A percentile compares a stretch with the other conserved stretches of the same genome.
Evolutionary conservation across 2,888 invertebrate species (phyloP).

Genomic region (Pristionchus japonicus): DNA sequence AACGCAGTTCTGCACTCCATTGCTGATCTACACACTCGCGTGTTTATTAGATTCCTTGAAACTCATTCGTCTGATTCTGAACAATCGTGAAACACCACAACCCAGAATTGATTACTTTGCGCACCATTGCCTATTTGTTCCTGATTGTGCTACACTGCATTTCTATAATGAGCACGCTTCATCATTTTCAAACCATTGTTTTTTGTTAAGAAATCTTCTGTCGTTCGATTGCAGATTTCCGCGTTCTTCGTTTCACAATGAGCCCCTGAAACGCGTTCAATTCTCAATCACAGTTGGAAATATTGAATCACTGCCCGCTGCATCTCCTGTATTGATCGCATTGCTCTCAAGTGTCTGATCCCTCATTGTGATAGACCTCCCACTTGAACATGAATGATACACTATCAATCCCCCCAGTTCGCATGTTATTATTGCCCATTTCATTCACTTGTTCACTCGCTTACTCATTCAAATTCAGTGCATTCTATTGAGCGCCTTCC

Average conservation of each 20-base stretch:
- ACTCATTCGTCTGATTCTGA: neutral
- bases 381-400: neutral
- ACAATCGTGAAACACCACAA: too few relatives aligned
- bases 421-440: constrained; percentile 20
- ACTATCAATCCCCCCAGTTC: neutral
- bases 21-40: too few relatives aligned
- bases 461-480: neutral
- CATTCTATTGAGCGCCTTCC: neutral
- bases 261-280: neutral
- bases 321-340: neutral
- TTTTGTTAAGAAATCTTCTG: too few relatives aligned
- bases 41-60: neutral
- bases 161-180: too few relatives aligned
- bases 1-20: too few relatives aligned
- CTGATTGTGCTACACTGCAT: too few relatives aligned
- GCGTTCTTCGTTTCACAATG: too few relatives aligned
- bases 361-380: neutral
- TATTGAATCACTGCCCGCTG: neutral
- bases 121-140: too few relatives aligned
- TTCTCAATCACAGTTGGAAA: too few relatives aligned
- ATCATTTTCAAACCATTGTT: too few relatives aligned
- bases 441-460: neutral
- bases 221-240: too few relatives aligned
- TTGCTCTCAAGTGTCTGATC: constrained; percentile 1
- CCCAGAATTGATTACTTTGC: too few relatives aligned